Evolutionary conservation across 2,888 invertebrate genomes (phyloP), one percentile per base, ranked within the genome.

Genomic region (Kuschelorhynchus macadamiae): DNA sequence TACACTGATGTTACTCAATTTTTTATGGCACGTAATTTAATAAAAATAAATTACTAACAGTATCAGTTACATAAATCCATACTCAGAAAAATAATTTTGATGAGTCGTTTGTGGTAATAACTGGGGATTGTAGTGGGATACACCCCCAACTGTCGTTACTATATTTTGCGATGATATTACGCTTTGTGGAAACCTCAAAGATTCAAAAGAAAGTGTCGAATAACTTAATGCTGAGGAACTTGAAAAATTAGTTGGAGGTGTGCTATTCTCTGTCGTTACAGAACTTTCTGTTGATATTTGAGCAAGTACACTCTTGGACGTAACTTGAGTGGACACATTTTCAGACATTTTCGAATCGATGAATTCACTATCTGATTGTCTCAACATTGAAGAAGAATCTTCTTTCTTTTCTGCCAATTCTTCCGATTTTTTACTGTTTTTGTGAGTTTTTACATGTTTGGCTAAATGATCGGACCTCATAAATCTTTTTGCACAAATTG

Each of bases 391-490:
- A 16, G 36, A 36, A 7, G 18, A 9, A 30, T 44, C 44, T 14
- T 59, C 52, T 32, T 59, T 49, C 3, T 67, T 57, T 5, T 57
- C 50, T 21, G 64, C 4, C n/a, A 47, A n/a, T 59, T 67, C 61
- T 20, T 75, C 63, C 16, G 66, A 67, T 59, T 77, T 88, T 16
- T 88, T 85, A 3, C n/a, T 8, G 72, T 90, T 91, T 21, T 90
- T 89, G 76, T 97, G 97, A 0, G 95, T 97, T 81, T 96, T 96
- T 71, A 92, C 89, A 82, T 97, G 97, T 82, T 97, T 97, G 68
- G 91, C 92, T n/a, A 97, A 86, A 81, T 97, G 97, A 81, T 97
- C 97, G 70, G 95, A 95, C 16, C 97, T 87, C 90, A 95, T 96
- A 83, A 97, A 97, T 50, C 93, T 87, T 81, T 97, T 97, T 36